phyloP scores from a whole-genome alignment of 2,888 invertebrate genomes.

The Nemurella pictetii region DNA sequence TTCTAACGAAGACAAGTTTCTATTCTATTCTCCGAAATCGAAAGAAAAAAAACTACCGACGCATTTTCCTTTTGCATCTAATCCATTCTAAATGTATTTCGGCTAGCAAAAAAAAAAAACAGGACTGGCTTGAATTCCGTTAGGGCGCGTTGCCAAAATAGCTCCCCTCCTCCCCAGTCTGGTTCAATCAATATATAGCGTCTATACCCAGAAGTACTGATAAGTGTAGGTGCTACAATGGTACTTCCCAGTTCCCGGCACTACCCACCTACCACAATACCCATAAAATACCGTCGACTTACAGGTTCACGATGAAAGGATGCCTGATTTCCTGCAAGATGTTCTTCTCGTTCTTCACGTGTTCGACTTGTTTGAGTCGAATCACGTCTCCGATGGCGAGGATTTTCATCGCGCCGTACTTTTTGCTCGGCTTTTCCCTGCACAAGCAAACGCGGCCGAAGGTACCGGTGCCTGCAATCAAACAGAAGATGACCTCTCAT shows the following conservation, averaged over 20 bases:
- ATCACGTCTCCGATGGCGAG: slow-evolving; percentile 92
- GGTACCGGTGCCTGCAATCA: slow-evolving; percentile 83
- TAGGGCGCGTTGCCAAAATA: not conserved
- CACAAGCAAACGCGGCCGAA: slow-evolving; percentile 94
- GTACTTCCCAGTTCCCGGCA: too few species aligned
- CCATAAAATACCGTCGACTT: slow-evolving; percentile 54
- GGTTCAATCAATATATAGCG: not conserved
- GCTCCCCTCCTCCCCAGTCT: not conserved
- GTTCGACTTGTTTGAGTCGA: slow-evolving; percentile 92
- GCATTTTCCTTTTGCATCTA: not conserved
- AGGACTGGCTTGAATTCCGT: not conserved
- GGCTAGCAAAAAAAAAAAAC: not conserved
- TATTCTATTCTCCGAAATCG: not conserved
- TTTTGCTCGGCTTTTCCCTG: slow-evolving; percentile 77
- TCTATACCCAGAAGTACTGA: not conserved
- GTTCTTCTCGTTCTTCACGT: slow-evolving; percentile 95
- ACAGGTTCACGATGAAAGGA: slow-evolving; percentile 96
- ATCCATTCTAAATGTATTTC: not conserved
- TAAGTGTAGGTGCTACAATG: too few species aligned
- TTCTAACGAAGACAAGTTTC: not conserved
- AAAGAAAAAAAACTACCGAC: not conserved
- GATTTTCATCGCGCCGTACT: slow-evolving; percentile 92
- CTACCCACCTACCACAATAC: not conserved
- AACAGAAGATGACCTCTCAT: slow-evolving; percentile 29
- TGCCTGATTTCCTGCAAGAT: slow-evolving; percentile 89